Base-by-base conservation (phyloP, 2,113 vertebrate species). In the Dipodomys spectabilis region DNA sequence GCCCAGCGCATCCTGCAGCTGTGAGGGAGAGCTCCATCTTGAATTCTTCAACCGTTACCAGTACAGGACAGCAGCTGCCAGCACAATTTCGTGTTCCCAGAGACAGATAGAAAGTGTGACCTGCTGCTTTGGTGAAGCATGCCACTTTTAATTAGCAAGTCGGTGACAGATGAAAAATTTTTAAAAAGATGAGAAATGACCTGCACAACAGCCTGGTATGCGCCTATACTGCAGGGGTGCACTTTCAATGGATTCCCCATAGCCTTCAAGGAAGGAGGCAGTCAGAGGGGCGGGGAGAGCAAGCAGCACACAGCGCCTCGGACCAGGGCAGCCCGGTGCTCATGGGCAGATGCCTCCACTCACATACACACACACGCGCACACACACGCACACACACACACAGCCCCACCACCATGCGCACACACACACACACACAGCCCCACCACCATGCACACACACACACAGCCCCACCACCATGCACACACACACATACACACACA, bases 11-110 rank as follows among this genome's bases (percentile, higher is more conserved):
- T 0, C 22, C 62, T 0, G 0, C 6, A 6, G 28, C 53, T 8
- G 57, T 9, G 0, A 27, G 27, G 5, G 73, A 32, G 22, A 0
- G 0, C 13, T 5, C 0, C 1, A 2, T 15, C 7, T 0, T 4
- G 16, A 4, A 30, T 8, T 32, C 57, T 45, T 19, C 13, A 10
- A 10, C 6, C 6, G 27, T 18, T 8, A 6, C 67, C 6, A 1
- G 32, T 19, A 0, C 5, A 15, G 1, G 15, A 19, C 44, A 1
- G 23, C n/a, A 28, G 53, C 27, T 6, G 27, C 27, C 0, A 5
- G 9, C 8, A 2, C 69, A 2, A 18, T 44, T n/a, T n/a, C 7
- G 4, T 0, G 7, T 15, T 6, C 23, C 67, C 39, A 53, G 28
- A 27, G 57, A 53, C 8, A 44, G 5, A 25, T 20, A 79, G 32